These are phyloP conservation scores for Pentamera pediparva DNA, from an alignment of 53 echinoderm and acorn worm species.

Conservation along the genomic window DNA sequence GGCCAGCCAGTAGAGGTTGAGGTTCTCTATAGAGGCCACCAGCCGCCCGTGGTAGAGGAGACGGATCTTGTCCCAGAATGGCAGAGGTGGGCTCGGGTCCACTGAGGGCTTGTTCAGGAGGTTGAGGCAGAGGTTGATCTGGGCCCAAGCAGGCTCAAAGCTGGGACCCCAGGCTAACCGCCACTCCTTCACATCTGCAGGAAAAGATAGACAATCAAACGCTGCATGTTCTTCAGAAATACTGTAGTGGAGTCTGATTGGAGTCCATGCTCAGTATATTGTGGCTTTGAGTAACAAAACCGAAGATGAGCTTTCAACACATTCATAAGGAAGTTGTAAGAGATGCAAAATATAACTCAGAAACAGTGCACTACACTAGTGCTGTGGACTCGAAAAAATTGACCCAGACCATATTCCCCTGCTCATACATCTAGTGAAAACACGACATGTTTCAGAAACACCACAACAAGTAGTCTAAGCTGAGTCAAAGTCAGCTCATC, in stretches of 20 bases:
- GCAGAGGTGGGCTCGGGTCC: constrained; percentile 86
- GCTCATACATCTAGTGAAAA: no score
- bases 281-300: not conserved
- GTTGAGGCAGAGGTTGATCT: constrained; percentile 67
- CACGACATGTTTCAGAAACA: no score
- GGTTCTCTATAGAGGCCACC: constrained; percentile 67
- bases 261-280: not conserved
- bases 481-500: no score
- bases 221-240: not conserved
- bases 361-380: no score
- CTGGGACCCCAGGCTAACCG: constrained; percentile 82
- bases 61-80: constrained; percentile 97
- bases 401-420: no score
- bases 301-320: no score
- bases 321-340: no score
- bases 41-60: constrained; percentile 85
- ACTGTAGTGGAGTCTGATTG: not conserved
- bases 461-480: no score
- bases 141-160: constrained; percentile 84
- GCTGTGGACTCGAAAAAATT: no score
- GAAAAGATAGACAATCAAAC: not conserved
- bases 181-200: constrained; percentile 81
- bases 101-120: constrained; percentile 84
- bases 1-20: constrained; percentile 85
- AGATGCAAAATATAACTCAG: no score